Percentiles rank a stretch among this genome's conserved stretches.
These are phyloP conservation scores for Pseudoatta argentina DNA, from an alignment of 1,140 invertebrate species.

Conservation along the genomic window DNA sequence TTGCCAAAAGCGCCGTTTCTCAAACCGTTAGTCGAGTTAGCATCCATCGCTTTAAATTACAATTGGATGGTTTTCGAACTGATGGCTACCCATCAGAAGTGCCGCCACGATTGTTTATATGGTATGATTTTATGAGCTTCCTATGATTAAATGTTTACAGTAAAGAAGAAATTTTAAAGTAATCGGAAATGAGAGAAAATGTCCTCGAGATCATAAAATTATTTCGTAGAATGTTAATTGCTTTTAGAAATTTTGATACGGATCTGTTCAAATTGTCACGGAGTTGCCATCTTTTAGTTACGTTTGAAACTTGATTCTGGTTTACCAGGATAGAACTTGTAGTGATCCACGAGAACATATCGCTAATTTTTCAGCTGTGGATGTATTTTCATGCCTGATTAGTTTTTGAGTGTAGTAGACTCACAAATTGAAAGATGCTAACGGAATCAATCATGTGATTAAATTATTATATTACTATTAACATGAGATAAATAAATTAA, in stretches of 20 bases:
- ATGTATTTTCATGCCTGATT: neutral
- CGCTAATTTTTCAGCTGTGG: neutral
- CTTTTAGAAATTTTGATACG: neutral
- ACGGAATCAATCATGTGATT: neutral
- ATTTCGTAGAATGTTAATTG: neutral
- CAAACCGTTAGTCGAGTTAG: conserved; percentile 47
- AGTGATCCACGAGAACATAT: neutral
- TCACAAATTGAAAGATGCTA: neutral
- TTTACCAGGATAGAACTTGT: neutral
- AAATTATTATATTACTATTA: neutral
- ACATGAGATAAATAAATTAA: neutral
- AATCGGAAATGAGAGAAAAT: neutral
- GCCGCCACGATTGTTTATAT: neutral
- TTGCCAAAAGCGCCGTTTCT: conserved; percentile 44
- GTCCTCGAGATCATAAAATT: neutral
- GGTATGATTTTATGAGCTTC: conserved; percentile 8
- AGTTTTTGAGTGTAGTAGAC: neutral
- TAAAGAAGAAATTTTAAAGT: neutral
- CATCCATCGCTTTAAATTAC: conserved; percentile 36
- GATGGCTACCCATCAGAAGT: conserved; percentile 13
- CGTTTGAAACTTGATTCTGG: neutral
- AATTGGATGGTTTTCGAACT: conserved; percentile 32
- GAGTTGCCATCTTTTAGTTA: conserved; percentile 33
- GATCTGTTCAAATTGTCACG: conserved; percentile 21
- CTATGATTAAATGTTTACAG: conserved; percentile 13